phyloP scores from a whole-genome alignment of 2,797 vertebrate species.

The Heliangelus exortis region DNA sequence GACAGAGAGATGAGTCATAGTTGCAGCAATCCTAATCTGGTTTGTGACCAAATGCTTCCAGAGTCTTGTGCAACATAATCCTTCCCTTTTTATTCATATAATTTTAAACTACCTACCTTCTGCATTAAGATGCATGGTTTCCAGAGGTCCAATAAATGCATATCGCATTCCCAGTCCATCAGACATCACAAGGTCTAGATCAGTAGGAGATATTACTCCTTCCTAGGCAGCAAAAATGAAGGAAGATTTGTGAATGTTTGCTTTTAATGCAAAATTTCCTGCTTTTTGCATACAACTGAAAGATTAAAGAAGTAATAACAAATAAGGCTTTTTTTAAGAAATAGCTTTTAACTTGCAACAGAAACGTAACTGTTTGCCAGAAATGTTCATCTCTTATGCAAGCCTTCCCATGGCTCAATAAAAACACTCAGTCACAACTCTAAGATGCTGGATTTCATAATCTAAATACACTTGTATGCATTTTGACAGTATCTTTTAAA shows the following conservation, averaged over 20 bases:
- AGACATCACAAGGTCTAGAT: constrained; percentile 97
- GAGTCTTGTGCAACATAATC: background rate
- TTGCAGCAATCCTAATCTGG: background rate
- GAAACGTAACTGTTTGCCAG: background rate
- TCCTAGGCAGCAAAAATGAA: constrained; percentile 79
- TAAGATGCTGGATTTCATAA: background rate
- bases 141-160: constrained; percentile 95
- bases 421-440: background rate
- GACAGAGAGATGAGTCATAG: background rate
- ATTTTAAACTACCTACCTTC: constrained; percentile 82
- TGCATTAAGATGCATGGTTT: constrained; percentile 98
- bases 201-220: constrained; percentile 89
- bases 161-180: constrained; percentile 97
- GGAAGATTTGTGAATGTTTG: background rate
- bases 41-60: background rate
- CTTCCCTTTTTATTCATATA: background rate
- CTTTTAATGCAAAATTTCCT: background rate
- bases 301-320: background rate
- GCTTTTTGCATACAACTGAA: background rate
- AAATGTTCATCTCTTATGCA: background rate
- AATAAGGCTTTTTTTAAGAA: background rate
- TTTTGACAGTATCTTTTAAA: background rate
- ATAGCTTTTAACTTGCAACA: background rate
- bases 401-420: background rate
- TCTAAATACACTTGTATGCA: background rate